Base-by-base conservation (phyloP, 2,888 invertebrate species). In the Cheiracanthium punctorium region DNA sequence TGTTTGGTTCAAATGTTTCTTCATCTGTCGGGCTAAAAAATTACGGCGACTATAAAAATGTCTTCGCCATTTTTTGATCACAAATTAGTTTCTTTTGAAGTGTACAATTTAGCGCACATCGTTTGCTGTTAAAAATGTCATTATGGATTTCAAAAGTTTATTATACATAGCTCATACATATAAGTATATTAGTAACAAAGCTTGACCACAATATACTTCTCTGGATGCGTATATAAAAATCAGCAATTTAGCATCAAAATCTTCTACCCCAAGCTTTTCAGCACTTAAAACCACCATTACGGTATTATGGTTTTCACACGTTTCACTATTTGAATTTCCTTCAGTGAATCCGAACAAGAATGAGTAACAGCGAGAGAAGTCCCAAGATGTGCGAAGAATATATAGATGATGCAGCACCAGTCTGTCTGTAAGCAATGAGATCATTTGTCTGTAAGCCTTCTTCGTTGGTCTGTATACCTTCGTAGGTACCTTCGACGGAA, bases 401-500 rank as follows among this genome's bases (percentile, higher is more conserved):
- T 14, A 79, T 30, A 43, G 72, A 20, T 12, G 17, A 67, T 5
- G 73, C 77, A 20, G 52, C 67, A 67, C 52, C 65, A 14, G 29
- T 2, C 20, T 65, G 65, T 67, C 33, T 73, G 30, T 37, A 79
- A 20, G 73, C 52, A 10, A 58, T 29, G n/a, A 73, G 37, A 1
- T 73, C 84, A 17, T 79, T 84, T 24, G 58, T 58, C 12, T 58
- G n/a, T 20, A 24, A 24, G 4, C 5, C 24, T 4, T 58, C 58
- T 24, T 58, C 58, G 1, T 2, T 2, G 12, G 79, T 79, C 29
- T 69, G 84, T 8, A 79, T 41, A 1, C 58, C 77, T 20, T 84
- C 79, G 37, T 48, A 84, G 14, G 48, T 84, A 7, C 84, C 84
- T 79, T 79, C 73, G 5, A 84, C 79, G 5, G 84, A 84, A n/a